Percentiles rank a stretch among this genome's conserved stretches.
These are phyloP conservation scores for Psittacula cyanocephala DNA, from an alignment of 2,113 vertebrate species.

Conservation along the genomic window DNA sequence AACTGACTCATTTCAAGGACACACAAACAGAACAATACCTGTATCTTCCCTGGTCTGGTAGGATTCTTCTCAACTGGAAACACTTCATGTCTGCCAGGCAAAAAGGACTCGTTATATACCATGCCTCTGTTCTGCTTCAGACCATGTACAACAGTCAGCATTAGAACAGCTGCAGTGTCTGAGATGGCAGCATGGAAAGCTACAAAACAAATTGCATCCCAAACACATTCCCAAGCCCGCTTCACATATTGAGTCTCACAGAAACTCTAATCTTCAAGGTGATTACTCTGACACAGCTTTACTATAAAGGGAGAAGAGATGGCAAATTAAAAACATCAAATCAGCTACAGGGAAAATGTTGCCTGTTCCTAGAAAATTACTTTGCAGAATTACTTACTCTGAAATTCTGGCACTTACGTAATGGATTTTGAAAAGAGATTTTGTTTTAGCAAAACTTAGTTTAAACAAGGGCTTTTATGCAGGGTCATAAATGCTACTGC, in stretches of 20 bases:
- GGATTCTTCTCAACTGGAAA: background rate
- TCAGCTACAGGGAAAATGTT: background rate
- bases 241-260: background rate
- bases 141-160: accelerated
- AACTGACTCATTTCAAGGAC: background rate
- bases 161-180: background rate
- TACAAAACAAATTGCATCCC: background rate
- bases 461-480: background rate
- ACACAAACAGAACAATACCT: background rate
- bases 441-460: background rate
- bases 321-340: background rate
- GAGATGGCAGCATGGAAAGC: background rate
- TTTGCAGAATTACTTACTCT: background rate
- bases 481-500: background rate
- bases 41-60: background rate
- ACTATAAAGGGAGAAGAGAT: background rate
- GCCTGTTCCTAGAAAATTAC: background rate
- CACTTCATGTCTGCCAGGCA: background rate
- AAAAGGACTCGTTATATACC: background rate
- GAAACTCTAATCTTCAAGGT: background rate
- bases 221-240: background rate
- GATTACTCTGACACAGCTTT: background rate
- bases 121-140: background rate
- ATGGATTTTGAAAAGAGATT: background rate
- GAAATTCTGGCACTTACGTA: background rate